Percentiles rank a stretch among this genome's conserved stretches.
phyloP scores from a whole-genome alignment of 2,797 vertebrate species.

The Manis crassicaudata region DNA sequence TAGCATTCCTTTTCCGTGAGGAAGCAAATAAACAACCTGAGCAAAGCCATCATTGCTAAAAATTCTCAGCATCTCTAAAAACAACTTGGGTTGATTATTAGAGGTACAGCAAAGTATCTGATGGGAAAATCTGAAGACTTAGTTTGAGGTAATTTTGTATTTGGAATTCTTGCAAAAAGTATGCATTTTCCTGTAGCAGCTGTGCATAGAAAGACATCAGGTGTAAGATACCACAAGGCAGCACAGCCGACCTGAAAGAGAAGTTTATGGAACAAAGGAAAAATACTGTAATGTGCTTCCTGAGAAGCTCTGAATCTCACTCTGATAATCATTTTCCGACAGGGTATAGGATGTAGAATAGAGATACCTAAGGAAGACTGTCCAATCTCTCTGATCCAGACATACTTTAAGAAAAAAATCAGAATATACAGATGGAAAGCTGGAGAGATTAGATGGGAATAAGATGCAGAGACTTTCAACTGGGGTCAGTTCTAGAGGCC shows the following conservation, averaged over 20 bases:
- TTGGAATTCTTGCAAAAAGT: background rate
- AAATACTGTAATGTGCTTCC: background rate
- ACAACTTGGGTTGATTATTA: background rate
- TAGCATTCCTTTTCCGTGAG: background rate
- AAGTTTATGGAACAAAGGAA: background rate
- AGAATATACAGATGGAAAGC: background rate
- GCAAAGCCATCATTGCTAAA: background rate
- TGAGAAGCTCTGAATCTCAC: background rate
- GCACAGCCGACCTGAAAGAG: background rate
- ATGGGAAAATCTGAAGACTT: background rate
- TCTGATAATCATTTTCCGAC: background rate
- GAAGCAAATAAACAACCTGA: background rate
- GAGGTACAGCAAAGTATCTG: background rate
- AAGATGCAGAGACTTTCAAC: background rate
- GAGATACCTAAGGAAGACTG: background rate
- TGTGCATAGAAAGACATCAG: background rate
- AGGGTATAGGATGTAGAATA: background rate
- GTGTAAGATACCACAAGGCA: background rate
- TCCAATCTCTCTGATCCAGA: background rate
- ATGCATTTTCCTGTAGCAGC: conserved; percentile 22
- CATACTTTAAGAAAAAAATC: conserved; percentile 9
- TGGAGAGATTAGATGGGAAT: background rate
- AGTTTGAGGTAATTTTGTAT: background rate
- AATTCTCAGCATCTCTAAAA: background rate
- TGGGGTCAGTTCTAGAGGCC: background rate